Conservation (phyloP, 2,888 invertebrate species). For the Cheilosia scutellata region DNA sequence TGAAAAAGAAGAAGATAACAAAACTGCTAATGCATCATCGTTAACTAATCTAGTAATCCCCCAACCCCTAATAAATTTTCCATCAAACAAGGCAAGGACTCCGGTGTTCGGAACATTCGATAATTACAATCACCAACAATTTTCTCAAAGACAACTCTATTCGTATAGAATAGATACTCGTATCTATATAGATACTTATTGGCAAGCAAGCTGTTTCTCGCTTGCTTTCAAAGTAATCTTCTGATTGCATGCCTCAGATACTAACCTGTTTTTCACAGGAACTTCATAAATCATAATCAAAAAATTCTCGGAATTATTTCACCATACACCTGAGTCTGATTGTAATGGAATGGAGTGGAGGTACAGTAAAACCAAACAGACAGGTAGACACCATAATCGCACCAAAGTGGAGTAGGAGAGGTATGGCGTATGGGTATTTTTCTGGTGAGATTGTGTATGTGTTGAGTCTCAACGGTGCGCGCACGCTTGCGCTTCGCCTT, state of each 20-base stretch:
- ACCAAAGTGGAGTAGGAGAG: slow-evolving; percentile 2
- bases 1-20: neutral
- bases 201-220: neutral
- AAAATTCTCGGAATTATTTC: slow-evolving; percentile 72
- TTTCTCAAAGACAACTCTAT: slow-evolving; percentile 35
- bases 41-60: slow-evolving; percentile 19
- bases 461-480: slow-evolving; percentile 34
- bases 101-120: too few species aligned
- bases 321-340: slow-evolving; percentile 55
- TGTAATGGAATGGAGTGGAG: slow-evolving; percentile 8
- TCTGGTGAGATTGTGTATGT: neutral
- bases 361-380: slow-evolving; percentile 29
- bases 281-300: slow-evolving; percentile 76
- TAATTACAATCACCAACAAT: slow-evolving; percentile 36
- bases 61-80: slow-evolving; percentile 26
- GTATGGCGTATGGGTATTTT: neutral
- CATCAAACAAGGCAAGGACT: slow-evolving; percentile 6
- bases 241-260: slow-evolving; percentile 63
- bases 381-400: slow-evolving; percentile 56
- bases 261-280: slow-evolving; percentile 72
- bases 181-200: neutral
- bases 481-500: slow-evolving; percentile 63
- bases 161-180: neutral
- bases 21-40: slow-evolving; percentile 19
- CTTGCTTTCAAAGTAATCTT: slow-evolving; percentile 24